These are phyloP conservation scores for Todiramphus saurophagus DNA, from an alignment of 2,113 vertebrate genomes.

Conservation along the genomic window DNA sequence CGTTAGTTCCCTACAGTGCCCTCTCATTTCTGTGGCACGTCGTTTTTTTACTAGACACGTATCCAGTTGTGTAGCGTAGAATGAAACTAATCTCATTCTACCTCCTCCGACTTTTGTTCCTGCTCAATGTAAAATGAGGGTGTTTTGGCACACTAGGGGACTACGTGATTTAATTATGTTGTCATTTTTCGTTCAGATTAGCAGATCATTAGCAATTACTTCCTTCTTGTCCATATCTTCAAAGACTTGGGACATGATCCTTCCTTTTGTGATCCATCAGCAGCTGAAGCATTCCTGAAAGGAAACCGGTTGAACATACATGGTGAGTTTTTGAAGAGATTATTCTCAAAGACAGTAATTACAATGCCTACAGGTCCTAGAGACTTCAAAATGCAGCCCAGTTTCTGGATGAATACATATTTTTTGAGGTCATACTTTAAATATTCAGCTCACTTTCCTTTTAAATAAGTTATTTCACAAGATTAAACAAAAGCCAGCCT, in stretches of 20 bases:
- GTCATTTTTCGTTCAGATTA: background rate
- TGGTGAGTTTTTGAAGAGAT: background rate
- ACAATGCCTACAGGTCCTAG: background rate
- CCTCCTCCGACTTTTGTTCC: background rate
- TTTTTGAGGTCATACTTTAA: background rate
- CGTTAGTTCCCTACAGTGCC: background rate
- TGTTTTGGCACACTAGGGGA: background rate
- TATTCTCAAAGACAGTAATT: background rate
- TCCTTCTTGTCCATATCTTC: conserved; percentile 7
- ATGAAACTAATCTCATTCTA: background rate
- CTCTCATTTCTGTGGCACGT: background rate
- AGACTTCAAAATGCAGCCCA: background rate
- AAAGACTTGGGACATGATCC: background rate
- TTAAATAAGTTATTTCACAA: conserved; percentile 21
- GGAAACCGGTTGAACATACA: background rate
- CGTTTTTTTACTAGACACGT: background rate
- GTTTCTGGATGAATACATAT: background rate
- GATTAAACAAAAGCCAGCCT: background rate
- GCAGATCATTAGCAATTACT: conserved; percentile 16
- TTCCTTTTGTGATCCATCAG: conserved; percentile 31
- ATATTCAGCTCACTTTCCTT: background rate
- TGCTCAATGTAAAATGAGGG: background rate
- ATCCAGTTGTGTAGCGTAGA: background rate
- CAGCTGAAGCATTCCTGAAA: background rate
- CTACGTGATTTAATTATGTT: background rate